A percentile compares a stretch with the other conserved stretches of the same genome.
These are phyloP conservation scores for Cryptus viduatorius DNA, from an alignment of 2,888 invertebrate genomes.

Conservation along the genomic window DNA sequence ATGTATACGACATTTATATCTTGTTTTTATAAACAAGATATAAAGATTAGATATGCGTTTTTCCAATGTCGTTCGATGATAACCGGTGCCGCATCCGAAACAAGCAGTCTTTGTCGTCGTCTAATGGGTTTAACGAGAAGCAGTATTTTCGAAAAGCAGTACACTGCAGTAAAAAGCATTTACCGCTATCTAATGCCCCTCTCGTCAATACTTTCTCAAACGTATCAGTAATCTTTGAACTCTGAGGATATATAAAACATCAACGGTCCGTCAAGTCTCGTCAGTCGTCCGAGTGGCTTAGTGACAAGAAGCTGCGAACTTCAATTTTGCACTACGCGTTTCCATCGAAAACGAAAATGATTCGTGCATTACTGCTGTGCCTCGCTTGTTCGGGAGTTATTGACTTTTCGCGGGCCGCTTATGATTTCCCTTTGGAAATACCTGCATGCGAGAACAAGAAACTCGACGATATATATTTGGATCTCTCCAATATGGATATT, in stretches of 20 bases:
- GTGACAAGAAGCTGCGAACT: conserved; percentile 5
- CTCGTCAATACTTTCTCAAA: neutral
- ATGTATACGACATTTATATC: neutral
- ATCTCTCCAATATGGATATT: conserved; percentile 30
- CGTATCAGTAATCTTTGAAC: neutral
- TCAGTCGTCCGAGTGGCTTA: conserved; percentile 3
- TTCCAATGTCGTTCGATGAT: too few species aligned
- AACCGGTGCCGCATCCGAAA: too few species aligned
- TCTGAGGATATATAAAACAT: neutral
- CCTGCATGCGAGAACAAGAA: conserved; percentile 22
- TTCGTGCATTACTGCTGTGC: conserved; percentile 16
- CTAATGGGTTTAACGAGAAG: too few species aligned
- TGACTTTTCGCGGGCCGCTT: neutral
- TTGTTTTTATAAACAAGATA: too few species aligned
- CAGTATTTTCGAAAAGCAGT: too few species aligned
- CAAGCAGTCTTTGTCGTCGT: too few species aligned
- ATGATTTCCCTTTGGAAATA: neutral
- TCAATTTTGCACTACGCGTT: neutral
- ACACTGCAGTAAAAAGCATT: too few species aligned
- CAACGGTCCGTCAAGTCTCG: conserved; percentile 3
- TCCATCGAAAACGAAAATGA: conserved; percentile 15
- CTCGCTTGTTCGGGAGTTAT: conserved; percentile 4
- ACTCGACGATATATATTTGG: conserved; percentile 28
- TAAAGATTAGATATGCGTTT: too few species aligned
- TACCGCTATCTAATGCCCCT: neutral